Conservation (phyloP, 2,888 invertebrate species). For the Pantelozetes paolii region DNA sequence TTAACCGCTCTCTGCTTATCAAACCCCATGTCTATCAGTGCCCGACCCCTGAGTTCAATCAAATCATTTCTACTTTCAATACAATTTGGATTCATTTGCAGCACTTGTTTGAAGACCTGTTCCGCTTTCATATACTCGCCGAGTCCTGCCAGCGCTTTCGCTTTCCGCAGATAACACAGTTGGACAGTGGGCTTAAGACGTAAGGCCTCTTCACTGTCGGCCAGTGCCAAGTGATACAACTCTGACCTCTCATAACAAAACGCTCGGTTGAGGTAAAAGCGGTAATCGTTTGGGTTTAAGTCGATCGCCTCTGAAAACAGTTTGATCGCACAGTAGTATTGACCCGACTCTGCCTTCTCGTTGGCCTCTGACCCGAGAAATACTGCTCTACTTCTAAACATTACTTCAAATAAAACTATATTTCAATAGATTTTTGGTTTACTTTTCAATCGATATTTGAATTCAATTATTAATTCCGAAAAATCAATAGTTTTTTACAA, state of each 20-base stretch:
- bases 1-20: conserved; percentile 10
- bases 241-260: conserved; percentile 39
- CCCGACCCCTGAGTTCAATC: not conserved
- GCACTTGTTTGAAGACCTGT: not conserved
- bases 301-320: conserved; percentile 4
- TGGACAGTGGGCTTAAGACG: not conserved
- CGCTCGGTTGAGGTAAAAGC: conserved; percentile 39
- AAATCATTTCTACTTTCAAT: conserved; percentile 36
- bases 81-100: conserved; percentile 27
- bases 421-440: too few species aligned
- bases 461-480: too few species aligned
- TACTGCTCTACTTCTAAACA: not conserved
- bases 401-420: too few species aligned
- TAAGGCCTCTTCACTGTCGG: conserved; percentile 37
- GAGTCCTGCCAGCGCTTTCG: conserved; percentile 18
- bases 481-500: too few species aligned
- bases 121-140: conserved; percentile 20
- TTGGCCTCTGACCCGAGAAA: conserved; percentile 2
- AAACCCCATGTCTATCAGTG: conserved; percentile 25
- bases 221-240: conserved; percentile 29
- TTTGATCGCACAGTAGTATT: not conserved
- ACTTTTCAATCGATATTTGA: too few species aligned
- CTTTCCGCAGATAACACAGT: conserved; percentile 38
- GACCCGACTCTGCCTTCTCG: conserved; percentile 15
- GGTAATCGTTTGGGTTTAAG: not conserved